A percentile compares a stretch with the other conserved stretches of the same genome.
Conservation (phyloP, 2,888 invertebrate genomes). For the Biston betularia region DNA sequence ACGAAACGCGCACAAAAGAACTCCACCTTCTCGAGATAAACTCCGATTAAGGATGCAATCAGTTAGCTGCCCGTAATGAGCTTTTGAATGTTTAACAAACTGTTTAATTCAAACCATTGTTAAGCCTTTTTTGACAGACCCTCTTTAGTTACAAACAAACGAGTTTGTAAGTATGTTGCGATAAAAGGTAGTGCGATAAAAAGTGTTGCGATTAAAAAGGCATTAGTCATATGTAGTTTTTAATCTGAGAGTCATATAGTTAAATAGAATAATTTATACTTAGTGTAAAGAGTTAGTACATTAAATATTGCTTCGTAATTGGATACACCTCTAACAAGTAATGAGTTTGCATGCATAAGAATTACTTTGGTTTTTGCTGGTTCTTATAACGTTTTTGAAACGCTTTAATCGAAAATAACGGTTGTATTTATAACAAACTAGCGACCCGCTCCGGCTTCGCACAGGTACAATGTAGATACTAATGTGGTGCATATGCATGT, state of each 20-base stretch:
- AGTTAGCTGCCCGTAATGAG: conserved; percentile 41
- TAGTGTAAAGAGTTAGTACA: conserved; percentile 1
- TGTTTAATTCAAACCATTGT: conserved; percentile 28
- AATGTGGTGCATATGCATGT: no score
- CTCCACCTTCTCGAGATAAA: conserved; percentile 53
- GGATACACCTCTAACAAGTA: conserved; percentile 11
- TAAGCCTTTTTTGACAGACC: conserved; percentile 3
- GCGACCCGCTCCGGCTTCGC: no score
- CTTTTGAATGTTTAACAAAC: conserved; percentile 38
- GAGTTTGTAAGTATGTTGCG: neutral
- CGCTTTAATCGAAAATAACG: neutral
- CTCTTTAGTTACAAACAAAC: conserved; percentile 1
- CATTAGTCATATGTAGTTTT: no score
- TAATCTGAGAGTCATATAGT: neutral
- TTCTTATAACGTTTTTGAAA: neutral
- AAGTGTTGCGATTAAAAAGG: conserved; percentile 21
- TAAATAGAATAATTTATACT: no score
- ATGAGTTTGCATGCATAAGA: conserved; percentile 7
- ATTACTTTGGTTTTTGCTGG: conserved; percentile 7
- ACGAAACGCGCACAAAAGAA: conserved; percentile 54
- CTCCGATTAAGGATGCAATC: conserved; percentile 55
- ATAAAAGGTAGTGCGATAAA: neutral
- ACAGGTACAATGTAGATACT: no score
- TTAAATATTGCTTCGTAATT: conserved; percentile 7
- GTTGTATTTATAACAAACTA: neutral